These are phyloP conservation scores for Tigriopus japonicus DNA, from an alignment of 1,140 invertebrate species.

Conservation along the genomic window DNA sequence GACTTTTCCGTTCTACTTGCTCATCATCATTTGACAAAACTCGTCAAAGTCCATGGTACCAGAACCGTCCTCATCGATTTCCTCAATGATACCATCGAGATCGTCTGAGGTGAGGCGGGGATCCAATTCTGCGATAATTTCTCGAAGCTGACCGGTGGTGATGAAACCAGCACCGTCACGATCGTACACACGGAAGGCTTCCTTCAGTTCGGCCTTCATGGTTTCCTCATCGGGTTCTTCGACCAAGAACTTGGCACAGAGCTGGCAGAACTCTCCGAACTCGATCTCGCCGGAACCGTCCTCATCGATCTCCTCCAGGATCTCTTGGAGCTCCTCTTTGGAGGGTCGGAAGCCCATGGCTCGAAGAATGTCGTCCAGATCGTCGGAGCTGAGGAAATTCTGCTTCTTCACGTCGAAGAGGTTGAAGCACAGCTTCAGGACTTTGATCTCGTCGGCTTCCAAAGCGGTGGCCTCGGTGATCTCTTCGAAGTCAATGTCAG, in stretches of 20 bases:
- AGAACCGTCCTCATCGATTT: constrained; percentile 39
- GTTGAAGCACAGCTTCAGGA: constrained; percentile 9
- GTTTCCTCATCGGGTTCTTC: constrained; percentile 39
- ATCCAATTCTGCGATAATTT: constrained; percentile 33
- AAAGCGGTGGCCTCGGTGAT: constrained; percentile 34
- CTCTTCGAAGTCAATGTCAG: constrained; percentile 45
- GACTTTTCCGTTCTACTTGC: background rate
- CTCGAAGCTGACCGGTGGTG: constrained; percentile 32
- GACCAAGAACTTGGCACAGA: constrained; percentile 63
- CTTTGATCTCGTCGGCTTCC: constrained; percentile 8
- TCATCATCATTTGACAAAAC: constrained; percentile 14
- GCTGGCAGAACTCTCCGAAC: constrained; percentile 68
- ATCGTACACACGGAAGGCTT: constrained; percentile 36
- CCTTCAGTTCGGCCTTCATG: constrained; percentile 33
- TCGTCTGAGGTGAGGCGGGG: constrained; percentile 33
- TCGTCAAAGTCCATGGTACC: constrained; percentile 53
- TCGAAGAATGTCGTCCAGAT: constrained; percentile 1
- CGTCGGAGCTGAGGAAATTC: constrained; percentile 2
- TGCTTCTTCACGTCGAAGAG: constrained; percentile 13
- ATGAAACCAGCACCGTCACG: constrained; percentile 32
- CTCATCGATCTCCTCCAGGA: constrained; percentile 45
- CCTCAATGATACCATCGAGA: constrained; percentile 36
- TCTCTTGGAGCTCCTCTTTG: constrained; percentile 5
- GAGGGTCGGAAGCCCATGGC: constrained; percentile 9
- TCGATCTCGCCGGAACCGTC: constrained; percentile 58